Evolutionary conservation across 2,113 vertebrate species (phyloP).

Genomic region (Stegastes partitus): DNA sequence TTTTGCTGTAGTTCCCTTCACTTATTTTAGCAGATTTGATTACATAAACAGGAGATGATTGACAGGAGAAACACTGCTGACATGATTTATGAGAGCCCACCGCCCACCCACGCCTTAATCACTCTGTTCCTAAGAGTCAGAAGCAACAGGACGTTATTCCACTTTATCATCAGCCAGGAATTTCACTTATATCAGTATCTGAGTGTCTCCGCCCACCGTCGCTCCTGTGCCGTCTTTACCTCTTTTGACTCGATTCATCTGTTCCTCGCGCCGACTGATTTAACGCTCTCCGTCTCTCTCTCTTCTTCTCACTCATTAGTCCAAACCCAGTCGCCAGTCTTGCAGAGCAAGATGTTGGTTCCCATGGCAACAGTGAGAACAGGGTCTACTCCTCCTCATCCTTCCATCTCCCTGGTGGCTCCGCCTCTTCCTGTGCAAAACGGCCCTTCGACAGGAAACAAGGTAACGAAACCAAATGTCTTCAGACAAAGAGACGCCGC

Average conservation of each 20-base stretch:
- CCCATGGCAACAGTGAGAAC: constrained; percentile 89
- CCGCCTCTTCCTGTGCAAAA: constrained; percentile 92
- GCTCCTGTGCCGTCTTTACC: constrained; percentile 38
- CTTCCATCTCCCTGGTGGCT: constrained; percentile 87
- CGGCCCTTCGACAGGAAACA: constrained; percentile 87
- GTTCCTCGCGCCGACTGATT: constrained; percentile 46
- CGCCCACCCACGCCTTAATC: constrained; percentile 52
- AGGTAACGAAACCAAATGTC: constrained; percentile 76
- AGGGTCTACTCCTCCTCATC: constrained; percentile 86
- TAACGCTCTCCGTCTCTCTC: constrained; percentile 29
- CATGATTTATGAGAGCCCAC: constrained; percentile 23
- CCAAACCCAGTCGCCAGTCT: constrained; percentile 87
- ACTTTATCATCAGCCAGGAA: constrained; percentile 30
- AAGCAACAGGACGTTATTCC: constrained; percentile 45
- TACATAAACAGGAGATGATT: constrained; percentile 56
- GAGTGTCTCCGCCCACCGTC: constrained; percentile 56
- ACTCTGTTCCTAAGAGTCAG: constrained; percentile 50
- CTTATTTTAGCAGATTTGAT: constrained; percentile 47
- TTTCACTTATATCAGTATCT: constrained; percentile 35
- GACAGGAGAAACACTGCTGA: constrained; percentile 43
- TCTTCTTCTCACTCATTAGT: constrained; percentile 75
- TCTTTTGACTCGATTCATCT: constrained; percentile 53
- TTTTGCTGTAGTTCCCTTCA: constrained; percentile 4
- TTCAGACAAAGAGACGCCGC: not conserved
- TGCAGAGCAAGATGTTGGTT: constrained; percentile 92